Evolutionary conservation across 2,888 invertebrate species (phyloP).

Genomic region (Euspilapteryx auroguttella): DNA sequence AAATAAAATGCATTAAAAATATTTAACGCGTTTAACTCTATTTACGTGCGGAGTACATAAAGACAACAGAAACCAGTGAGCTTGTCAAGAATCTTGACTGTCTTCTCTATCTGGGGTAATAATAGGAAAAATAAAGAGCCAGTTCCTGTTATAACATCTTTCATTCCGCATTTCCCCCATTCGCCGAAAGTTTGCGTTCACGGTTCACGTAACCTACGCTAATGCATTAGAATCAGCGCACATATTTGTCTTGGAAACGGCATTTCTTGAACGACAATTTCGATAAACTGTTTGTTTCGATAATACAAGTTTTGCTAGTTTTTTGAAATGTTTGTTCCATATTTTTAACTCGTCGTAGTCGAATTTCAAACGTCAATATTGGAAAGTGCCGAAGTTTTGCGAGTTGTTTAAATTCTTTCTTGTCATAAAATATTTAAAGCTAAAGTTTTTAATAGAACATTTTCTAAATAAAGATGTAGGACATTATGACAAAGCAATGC

Average conservation of each 20-base stretch:
- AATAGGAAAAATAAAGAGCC: conserved; percentile 55
- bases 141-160: conserved; percentile 45
- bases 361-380: too few species aligned
- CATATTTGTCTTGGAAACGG: conserved; percentile 44
- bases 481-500: too few species aligned
- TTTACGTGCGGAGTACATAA: too few species aligned
- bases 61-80: too few species aligned
- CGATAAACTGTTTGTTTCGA: background rate
- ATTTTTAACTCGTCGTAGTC: conserved; percentile 1
- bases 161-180: conserved; percentile 42
- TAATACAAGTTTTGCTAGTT: too few species aligned
- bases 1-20: too few species aligned
- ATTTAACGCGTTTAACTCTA: too few species aligned
- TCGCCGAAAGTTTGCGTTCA: conserved; percentile 44
- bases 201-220: conserved; percentile 6
- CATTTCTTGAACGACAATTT: conserved; percentile 6
- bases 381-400: too few species aligned
- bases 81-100: conserved; percentile 47
- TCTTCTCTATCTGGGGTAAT: conserved; percentile 51
- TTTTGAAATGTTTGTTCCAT: conserved; percentile 30
- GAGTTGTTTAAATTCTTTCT: too few species aligned
- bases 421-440: too few species aligned
- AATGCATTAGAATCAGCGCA: conserved; percentile 39
- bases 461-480: too few species aligned
- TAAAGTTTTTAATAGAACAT: too few species aligned